Base-by-base conservation (phyloP, 1,140 invertebrate genomes). In the Drosophila malerkotliana region DNA sequence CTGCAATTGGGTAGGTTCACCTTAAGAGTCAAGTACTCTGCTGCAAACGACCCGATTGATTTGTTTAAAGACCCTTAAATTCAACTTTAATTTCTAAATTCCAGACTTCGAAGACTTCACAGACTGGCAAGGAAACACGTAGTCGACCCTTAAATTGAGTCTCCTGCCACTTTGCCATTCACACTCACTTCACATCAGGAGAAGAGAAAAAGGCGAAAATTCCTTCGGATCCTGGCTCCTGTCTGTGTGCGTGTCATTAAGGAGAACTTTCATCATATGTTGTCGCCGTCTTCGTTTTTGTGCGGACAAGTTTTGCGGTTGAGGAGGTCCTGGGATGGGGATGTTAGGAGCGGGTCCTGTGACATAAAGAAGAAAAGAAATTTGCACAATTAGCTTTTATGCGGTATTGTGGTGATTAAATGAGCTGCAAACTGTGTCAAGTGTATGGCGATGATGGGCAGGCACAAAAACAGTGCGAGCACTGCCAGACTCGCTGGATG, bases 341-440 rank as follows among this genome's bases (percentile, higher is more conserved):
- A 44, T 57, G 61, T 62, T 44, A 28, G 34, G 12, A 8, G 37
- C 21, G 55, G 57, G 39, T 14, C 34, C 34, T 37, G 34, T 37
- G 34, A 37, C 34, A 12, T 32, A 69, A 52, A 21, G 44, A 47
- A 18, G 44, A 62, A 55, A 62, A 69, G 63, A 69, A 77, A 77
- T 62, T 85, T 85, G 73, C 82, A 85, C 83, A 85, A 85, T 85
- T 85, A 87, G 82, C 82, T 85, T 85, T 85, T 80, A 85, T 85
- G 82, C 66, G 69, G 69, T 58, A 82, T 87, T 87, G 82, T 87
- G 69, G 69, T 79, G 82, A 87, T 85, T 85, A 87, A 85, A 87
- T 85, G 82, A 85, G 82, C 82, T 85, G 82, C 82, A 87, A 85
- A 85, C 74, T 78, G 82, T 87, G 82, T 87, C 69, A 82, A 87